Percentiles rank a stretch among this genome's conserved stretches.
These are phyloP conservation scores for Strigamia crassipes DNA, from an alignment of 2,888 invertebrate genomes.

Conservation along the genomic window DNA sequence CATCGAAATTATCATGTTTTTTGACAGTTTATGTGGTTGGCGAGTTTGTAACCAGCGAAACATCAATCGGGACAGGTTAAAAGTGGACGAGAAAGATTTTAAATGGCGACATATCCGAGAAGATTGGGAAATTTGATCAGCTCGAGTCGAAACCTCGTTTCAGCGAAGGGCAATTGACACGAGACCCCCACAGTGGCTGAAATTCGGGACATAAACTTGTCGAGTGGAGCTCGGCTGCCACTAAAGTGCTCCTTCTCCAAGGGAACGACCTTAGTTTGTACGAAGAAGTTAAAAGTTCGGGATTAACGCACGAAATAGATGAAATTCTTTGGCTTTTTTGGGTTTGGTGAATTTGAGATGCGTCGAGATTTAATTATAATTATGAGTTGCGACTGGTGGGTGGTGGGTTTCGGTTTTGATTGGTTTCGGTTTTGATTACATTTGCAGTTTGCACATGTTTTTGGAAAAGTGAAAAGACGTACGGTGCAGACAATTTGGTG, in stretches of 20 bases:
- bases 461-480: background rate
- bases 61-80: background rate
- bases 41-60: background rate
- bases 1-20: background rate
- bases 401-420: background rate
- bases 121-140: conserved; percentile 21
- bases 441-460: background rate
- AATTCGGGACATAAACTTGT: background rate
- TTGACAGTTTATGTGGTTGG: background rate
- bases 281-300: background rate
- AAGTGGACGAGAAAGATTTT: background rate
- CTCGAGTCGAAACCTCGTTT: background rate
- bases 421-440: background rate
- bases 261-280: background rate
- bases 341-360: background rate
- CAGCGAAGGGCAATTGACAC: background rate
- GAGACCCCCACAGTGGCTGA: background rate
- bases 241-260: background rate
- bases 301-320: background rate
- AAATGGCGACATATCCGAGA: background rate
- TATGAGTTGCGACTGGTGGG: background rate
- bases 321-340: background rate
- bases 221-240: background rate
- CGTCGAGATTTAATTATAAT: too few species aligned
- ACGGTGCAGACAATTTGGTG: background rate